Conservation (phyloP, 2,797 vertebrate species). For the Sebastes kiyomatsui region DNA sequence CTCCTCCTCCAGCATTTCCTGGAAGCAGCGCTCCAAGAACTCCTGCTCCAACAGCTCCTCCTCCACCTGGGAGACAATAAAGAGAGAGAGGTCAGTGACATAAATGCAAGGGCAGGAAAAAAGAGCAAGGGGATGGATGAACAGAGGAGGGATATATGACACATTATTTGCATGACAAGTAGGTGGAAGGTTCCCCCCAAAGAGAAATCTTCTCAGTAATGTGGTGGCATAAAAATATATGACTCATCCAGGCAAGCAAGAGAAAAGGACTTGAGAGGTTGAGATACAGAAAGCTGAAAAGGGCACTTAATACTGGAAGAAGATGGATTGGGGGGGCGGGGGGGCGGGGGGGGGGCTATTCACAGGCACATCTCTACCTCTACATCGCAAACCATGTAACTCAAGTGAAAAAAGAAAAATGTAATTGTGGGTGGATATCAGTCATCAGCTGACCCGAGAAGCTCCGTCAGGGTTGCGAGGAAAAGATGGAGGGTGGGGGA, state of each 20-base stretch:
- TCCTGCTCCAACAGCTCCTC: constrained; percentile 97
- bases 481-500: not conserved
- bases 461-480: not conserved
- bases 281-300: not conserved
- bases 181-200: not conserved
- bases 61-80: constrained; percentile 85
- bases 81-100: not conserved
- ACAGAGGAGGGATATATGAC: not conserved
- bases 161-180: constrained; percentile 4
- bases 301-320: not conserved
- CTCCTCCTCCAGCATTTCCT: constrained; percentile 98
- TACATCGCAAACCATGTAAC: not conserved
- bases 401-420: not conserved
- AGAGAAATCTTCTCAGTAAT: not conserved
- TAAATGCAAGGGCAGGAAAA: not conserved
- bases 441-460: not conserved
- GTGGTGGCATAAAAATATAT: not conserved
- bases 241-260: not conserved
- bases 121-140: not conserved
- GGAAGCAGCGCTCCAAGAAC: constrained; percentile 96
- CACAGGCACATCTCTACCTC: not conserved
- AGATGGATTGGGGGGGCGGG: not conserved
- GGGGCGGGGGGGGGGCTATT: not conserved
- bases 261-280: not conserved
- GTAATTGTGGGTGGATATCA: not conserved